A percentile compares a stretch with the other conserved stretches of the same genome.
These are phyloP conservation scores for Ibidorhyncha struthersii DNA, from an alignment of 2,113 vertebrate species.

Conservation along the genomic window DNA sequence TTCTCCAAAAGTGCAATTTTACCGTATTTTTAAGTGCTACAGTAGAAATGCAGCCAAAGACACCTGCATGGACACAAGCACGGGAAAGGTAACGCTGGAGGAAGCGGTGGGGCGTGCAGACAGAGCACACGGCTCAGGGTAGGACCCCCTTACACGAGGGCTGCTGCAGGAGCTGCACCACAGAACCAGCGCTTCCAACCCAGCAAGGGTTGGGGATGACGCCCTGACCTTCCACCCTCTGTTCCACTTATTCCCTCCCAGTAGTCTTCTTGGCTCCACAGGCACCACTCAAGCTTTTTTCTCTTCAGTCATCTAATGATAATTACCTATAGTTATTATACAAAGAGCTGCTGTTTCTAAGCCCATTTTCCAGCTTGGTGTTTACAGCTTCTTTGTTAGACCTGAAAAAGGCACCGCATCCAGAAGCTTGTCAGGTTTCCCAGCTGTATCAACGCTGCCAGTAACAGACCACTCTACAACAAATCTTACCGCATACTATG, in stretches of 20 bases:
- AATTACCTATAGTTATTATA: neutral
- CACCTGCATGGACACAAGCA: neutral
- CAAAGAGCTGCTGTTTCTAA: neutral
- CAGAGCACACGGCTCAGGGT: neutral
- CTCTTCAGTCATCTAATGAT: neutral
- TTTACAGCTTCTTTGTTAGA: neutral
- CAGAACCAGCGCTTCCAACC: neutral
- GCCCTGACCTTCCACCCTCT: neutral
- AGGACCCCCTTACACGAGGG: neutral
- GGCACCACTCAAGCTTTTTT: neutral
- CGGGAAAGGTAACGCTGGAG: neutral
- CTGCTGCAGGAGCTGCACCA: neutral
- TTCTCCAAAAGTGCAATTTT: neutral
- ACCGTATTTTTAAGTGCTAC: neutral
- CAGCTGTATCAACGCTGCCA: neutral
- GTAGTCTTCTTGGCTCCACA: neutral
- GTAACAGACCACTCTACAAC: too few species aligned
- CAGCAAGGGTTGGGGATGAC: neutral
- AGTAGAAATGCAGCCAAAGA: neutral
- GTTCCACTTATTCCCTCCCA: neutral
- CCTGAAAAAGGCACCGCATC: neutral
- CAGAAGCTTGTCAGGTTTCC: neutral
- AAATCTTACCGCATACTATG: neutral
- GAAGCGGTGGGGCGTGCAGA: fast-evolving
- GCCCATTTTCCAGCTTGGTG: neutral